A percentile compares a stretch with the other conserved stretches of the same genome.
Evolutionary conservation across 2,797 vertebrate species (phyloP).

Genomic region (Acanthornis magna): DNA sequence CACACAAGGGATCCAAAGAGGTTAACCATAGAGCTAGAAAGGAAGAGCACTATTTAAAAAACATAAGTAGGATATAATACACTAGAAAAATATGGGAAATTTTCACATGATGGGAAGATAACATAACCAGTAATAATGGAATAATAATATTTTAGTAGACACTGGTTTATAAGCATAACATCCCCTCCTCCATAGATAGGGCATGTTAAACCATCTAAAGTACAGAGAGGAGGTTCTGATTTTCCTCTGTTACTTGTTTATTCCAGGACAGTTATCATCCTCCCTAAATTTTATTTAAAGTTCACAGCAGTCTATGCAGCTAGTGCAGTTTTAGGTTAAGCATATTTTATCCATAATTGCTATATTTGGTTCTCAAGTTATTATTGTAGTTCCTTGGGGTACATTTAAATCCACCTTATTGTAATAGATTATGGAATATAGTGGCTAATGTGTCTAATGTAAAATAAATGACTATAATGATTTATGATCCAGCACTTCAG

Average conservation of each 20-base stretch:
- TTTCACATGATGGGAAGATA: background rate
- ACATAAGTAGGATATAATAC: background rate
- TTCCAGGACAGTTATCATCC: slow-evolving; percentile 62
- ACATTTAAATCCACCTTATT: slow-evolving; percentile 87
- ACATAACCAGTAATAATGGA: background rate
- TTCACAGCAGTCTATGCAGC: slow-evolving; percentile 76
- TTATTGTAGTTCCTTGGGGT: slow-evolving; percentile 85
- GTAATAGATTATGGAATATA: slow-evolving; percentile 87
- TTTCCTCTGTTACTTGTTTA: slow-evolving; percentile 42
- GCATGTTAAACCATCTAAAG: background rate
- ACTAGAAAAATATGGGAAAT: background rate
- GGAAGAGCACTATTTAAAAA: background rate
- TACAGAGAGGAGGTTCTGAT: background rate
- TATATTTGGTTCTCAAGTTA: slow-evolving; percentile 85
- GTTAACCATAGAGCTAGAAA: background rate
- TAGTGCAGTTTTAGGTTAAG: slow-evolving; percentile 81
- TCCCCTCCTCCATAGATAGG: background rate
- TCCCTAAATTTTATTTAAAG: slow-evolving; percentile 73
- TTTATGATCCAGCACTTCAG: slow-evolving; percentile 84
- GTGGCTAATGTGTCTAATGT: slow-evolving; percentile 86
- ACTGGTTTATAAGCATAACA: background rate
- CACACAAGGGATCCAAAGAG: background rate
- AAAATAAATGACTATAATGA: slow-evolving; percentile 86
- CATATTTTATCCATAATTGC: slow-evolving; percentile 85
- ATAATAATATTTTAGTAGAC: slow-evolving; percentile 13